phyloP scores from a whole-genome alignment of 1,140 invertebrate genomes.

The Asbolus verrucosus region DNA sequence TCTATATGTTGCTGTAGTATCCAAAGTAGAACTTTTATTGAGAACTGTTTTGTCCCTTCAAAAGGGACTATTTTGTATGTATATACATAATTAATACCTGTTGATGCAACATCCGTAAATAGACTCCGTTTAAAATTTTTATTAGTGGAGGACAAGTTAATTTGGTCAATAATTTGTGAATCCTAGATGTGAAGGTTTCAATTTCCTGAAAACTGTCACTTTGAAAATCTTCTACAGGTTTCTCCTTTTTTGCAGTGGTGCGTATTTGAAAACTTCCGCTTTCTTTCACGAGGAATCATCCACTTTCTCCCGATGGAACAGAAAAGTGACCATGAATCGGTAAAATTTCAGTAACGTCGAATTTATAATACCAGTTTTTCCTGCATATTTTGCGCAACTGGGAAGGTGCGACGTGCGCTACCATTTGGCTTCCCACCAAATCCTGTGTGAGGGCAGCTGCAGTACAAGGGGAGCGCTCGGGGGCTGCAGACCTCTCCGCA shows the following conservation, averaged over 20 bases:
- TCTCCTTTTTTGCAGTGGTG: background rate
- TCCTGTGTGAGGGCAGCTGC: conserved; percentile 53
- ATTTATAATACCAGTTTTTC: conserved; percentile 1
- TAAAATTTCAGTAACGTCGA: no score
- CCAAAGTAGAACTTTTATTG: no score
- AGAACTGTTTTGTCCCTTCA: no score
- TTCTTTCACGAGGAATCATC: background rate
- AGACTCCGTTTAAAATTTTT: background rate
- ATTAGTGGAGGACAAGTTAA: background rate
- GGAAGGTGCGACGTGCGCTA: conserved; percentile 39
- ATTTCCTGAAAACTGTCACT: background rate
- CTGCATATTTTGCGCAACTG: conserved; percentile 23
- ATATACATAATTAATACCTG: no score
- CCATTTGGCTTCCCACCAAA: conserved; percentile 45
- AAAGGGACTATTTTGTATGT: no score
- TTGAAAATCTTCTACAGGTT: conserved; percentile 4
- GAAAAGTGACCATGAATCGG: no score
- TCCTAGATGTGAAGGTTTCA: background rate
- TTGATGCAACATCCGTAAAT: no score
- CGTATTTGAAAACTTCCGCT: background rate
- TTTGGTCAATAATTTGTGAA: background rate
- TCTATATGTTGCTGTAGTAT: no score
- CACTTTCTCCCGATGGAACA: no score
- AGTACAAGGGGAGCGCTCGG: conserved; percentile 62
- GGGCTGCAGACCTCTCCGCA: conserved; percentile 63